Conservation (phyloP, 2,113 vertebrate species). For the Platichthys flesus region DNA sequence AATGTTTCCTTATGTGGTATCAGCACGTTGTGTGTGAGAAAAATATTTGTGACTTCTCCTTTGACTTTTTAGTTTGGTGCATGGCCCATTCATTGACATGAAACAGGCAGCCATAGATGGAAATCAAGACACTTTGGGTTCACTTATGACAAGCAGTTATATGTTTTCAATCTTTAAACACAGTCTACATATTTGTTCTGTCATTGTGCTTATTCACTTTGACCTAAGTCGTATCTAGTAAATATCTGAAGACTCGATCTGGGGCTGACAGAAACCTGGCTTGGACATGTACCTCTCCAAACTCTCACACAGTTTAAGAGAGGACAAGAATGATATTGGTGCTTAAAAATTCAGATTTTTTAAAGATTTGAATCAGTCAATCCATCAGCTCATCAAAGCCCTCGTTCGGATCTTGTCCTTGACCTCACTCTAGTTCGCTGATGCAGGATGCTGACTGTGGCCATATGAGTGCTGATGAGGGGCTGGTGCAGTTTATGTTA, state of each 20-base stretch:
- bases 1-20: too few species aligned
- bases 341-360: background rate
- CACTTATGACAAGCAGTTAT: too few species aligned
- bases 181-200: background rate
- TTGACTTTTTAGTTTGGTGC: too few species aligned
- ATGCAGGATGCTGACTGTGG: conserved; percentile 57
- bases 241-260: background rate
- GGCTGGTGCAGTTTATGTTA: conserved; percentile 26
- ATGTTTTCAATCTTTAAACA: too few species aligned
- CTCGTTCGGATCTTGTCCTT: conserved; percentile 42
- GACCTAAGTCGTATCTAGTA: background rate
- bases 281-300: background rate
- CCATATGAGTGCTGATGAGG: conserved; percentile 60
- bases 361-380: conserved; percentile 15
- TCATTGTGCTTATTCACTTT: background rate
- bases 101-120: too few species aligned
- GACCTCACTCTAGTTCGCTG: conserved; percentile 48
- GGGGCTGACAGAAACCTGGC: background rate
- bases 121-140: too few species aligned
- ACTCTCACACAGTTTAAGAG: conserved; percentile 2
- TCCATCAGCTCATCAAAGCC: conserved; percentile 38
- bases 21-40: too few species aligned
- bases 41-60: too few species aligned
- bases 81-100: too few species aligned
- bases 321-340: background rate